A percentile compares a stretch with the other conserved stretches of the same genome.
phyloP scores from a whole-genome alignment of 2,113 vertebrate genomes.

The Nymphicus hollandicus region DNA sequence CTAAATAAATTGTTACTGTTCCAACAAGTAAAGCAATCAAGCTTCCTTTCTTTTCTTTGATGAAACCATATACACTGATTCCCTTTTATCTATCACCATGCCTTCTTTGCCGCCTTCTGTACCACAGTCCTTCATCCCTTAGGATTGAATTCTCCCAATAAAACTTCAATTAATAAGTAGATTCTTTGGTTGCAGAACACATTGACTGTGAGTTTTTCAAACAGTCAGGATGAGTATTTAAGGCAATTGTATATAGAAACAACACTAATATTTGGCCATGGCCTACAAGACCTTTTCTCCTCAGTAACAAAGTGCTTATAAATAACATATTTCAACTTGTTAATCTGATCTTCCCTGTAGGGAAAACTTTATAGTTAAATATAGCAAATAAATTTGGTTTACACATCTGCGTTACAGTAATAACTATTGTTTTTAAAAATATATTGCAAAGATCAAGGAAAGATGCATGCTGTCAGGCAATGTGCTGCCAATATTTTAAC shows the following conservation, averaged over 20 bases:
- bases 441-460: not conserved
- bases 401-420: not conserved
- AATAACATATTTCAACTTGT: not conserved
- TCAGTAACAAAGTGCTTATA: not conserved
- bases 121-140: not conserved
- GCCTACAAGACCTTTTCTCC: not conserved
- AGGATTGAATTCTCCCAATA: not conserved
- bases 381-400: not conserved
- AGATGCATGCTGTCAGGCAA: not conserved
- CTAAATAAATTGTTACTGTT: not conserved
- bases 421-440: not conserved
- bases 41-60: not conserved
- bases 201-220: not conserved
- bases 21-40: constrained; percentile 22
- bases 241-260: not conserved
- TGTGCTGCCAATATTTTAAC: not conserved
- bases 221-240: not conserved
- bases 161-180: not conserved
- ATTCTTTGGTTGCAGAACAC: not conserved
- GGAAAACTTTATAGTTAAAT: not conserved
- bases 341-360: not conserved
- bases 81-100: not conserved
- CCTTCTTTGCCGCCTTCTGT: not conserved
- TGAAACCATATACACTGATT: not conserved
- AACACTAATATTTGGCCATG: not conserved